Evolutionary conservation across 2,797 vertebrate species (phyloP), one percentile per base, ranked within the genome.

Genomic region (Sebastes variabilis): DNA sequence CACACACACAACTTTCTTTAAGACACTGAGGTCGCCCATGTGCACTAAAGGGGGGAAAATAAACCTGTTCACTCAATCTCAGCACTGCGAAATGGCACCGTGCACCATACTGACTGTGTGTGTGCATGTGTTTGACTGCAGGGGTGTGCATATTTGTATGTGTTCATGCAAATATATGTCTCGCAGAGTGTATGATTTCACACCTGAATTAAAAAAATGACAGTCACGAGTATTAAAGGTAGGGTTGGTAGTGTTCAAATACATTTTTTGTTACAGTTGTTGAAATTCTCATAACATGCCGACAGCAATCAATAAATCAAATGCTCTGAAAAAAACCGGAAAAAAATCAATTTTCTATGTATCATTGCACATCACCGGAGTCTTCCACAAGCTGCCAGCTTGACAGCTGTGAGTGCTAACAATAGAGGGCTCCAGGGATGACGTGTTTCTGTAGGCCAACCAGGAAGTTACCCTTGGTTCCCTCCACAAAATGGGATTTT

Each of bases 31-130:
- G 66, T 81, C 46, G 52, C 64, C 38, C 60, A 27, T 82, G 83
- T 81, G 87, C 70, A 61, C 38, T 30, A 80, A 80, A 69, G 66
- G 61, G 55, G 25, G 34, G 59, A 65, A 66, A 69, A 80, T 69
- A 80, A 89, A 88, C 79, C 72, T 61, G 75, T 56, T 86, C 66
- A 56, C 74, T 91, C 70, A 82, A 14, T 89, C 77, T 87, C 59
- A 24, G 72, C 30, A n/a, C 38, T 82, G 62, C 32, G 36, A 86
- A 80, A 85, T 27, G n/a, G 29, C 59, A 36, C 38, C 2, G 66
- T 69, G 72, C 72, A 70, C 42, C 46, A 56, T 22, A 25, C 78
- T 72, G 81, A 80, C 64, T 30, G n/a, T 32, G 73, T 42, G 38
- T 6, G 58, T 29, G 38, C 55, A n/a, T 8, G 6, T 25, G 60